Percentiles rank a stretch among this genome's conserved stretches.
Conservation (phyloP, 1,140 invertebrate species). For the Hyles vespertilio region DNA sequence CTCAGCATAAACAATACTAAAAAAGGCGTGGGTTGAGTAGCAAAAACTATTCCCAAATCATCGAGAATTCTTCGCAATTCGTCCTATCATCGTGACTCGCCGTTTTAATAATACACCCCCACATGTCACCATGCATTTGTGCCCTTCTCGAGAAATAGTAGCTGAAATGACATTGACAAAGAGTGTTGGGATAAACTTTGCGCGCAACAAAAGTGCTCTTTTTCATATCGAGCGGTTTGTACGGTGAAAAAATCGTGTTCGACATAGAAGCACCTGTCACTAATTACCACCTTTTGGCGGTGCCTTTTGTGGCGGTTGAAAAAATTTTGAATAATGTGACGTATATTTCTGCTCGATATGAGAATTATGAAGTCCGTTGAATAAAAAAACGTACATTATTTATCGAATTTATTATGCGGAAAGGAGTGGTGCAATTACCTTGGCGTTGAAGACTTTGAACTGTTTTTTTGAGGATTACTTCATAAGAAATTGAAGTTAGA, state of each 20-base stretch:
- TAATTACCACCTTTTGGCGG: constrained; percentile 74
- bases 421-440: too few species aligned
- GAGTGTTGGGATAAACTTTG: constrained; percentile 58
- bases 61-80: constrained; percentile 39
- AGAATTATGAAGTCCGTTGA: background rate
- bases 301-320: constrained; percentile 48
- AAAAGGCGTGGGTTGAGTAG: constrained; percentile 34
- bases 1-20: constrained; percentile 40
- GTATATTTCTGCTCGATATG: constrained; percentile 23
- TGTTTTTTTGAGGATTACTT: too few species aligned
- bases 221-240: constrained; percentile 27
- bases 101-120: constrained; percentile 38
- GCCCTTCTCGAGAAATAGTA: constrained; percentile 56
- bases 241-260: constrained; percentile 40
- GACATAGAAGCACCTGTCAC: constrained; percentile 64
- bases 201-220: constrained; percentile 48
- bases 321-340: constrained; percentile 26
- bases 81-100: constrained; percentile 58
- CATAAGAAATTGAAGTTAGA: too few species aligned
- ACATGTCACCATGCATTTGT: constrained; percentile 65
- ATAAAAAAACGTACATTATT: background rate
- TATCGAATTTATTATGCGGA: background rate
- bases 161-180: constrained; percentile 66
- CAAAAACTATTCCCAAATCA: constrained; percentile 37
- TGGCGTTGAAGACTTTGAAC: too few species aligned